Base-by-base conservation (phyloP, 2,888 invertebrate genomes). In the Drosophila longiperda region DNA sequence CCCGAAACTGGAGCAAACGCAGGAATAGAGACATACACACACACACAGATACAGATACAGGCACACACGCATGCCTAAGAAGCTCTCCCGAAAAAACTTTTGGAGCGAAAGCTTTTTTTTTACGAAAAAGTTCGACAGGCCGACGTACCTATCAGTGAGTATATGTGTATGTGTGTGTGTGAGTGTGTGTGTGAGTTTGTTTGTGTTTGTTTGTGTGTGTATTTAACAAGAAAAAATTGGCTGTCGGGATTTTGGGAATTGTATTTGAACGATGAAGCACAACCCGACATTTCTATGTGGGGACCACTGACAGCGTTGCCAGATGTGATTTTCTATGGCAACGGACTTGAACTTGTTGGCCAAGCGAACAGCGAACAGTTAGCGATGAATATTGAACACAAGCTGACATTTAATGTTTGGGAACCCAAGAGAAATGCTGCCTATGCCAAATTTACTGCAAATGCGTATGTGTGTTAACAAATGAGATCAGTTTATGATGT, bases 61-160 rank as follows among this genome's bases (percentile, higher is more conserved):
- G 49, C 42, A 52, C 48, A 53, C n/a, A 61, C 65, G 62, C 73
- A 63, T 61, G 52, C 62, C 33, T 58, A 36, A 29, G 33, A 36
- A 34, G 36, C 23, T 85, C 85, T 84, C 77, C 70, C 74, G 33
- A 53, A 48, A 58, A 73, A 82, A 74, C 45, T 73, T 75, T 62
- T 45, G 90, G 89, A 91, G 90, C 86, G 78, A 87, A 88, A 87
- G 89, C 87, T 89, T 82, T 74, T 65, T 65, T 59, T 62, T 66
- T 29, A 55, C 63, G 65, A 64, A 68, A 82, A 86, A 78, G 78
- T 79, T 86, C 73, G 79, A 81, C 76, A 68, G 71, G 57, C 70
- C 66, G 54, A 68, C 58, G 33, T 77, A 70, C 61, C 66, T 77
- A 64, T 65, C 53, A 78, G 38, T 57, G 57, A 42, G 66, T 72